Base-by-base conservation (phyloP, 2,113 vertebrate species). In the Gavialis gangeticus region DNA sequence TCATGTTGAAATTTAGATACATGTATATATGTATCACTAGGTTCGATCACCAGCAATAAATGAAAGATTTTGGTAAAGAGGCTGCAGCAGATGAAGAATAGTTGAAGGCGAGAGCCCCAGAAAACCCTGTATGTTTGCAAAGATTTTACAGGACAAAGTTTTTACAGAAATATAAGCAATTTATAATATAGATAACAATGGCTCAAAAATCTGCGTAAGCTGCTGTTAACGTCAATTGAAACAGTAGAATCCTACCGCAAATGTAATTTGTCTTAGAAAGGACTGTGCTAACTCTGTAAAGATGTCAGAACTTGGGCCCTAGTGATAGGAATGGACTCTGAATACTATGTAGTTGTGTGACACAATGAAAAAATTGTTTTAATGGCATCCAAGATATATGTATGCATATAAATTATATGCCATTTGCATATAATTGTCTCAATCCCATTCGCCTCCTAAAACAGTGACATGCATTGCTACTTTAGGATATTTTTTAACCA, bases 41-140 rank as follows among this genome's bases (percentile, higher is more conserved):
- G 92, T 94, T 81, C 79, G 82, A 67, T 90, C 90, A 94, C 90
- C 94, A 86, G 92, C 90, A 89, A 90, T 37, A 82, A 95, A 54
- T 63, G 67, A 91, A 90, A 94, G 85, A 94, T 91, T 95, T 94
- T 57, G n/a, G 63, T 82, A 95, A 93, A 94, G 91, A 89, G 34
- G 34, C 69, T 37, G 24, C 75, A 82, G 67, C 37, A 85, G 28
- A 16, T 67, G 55, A 79, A 91, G 88, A 94, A 67, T 80, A 73
- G 37, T 46, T 46, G 34, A 46, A 73, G 34, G 22, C 7, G 46
- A 37, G 21, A 71, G 46, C 46, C 69, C 69, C 46, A 24, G 67
- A 46, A 46, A 73, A 6, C 15, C 12, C 21, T 37, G 46, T 73
- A 24, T 34, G 12, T 37, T 37, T 73, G 37, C 12, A 24, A 22